A percentile compares a stretch with the other conserved stretches of the same genome.
Conservation (phyloP, 2,888 invertebrate species). For the Rhagonycha lutea region DNA sequence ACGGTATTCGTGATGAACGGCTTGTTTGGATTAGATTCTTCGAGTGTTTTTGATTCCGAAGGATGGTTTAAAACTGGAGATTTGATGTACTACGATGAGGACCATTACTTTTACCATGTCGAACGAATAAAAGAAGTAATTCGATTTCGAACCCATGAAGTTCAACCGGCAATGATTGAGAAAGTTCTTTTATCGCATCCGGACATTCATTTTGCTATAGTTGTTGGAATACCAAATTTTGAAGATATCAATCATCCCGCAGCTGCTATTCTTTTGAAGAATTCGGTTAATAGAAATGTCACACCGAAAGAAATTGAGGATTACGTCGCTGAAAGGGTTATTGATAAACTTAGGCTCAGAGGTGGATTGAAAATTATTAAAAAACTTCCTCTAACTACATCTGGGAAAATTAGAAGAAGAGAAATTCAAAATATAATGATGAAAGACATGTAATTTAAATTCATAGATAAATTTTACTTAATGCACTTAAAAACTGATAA, state of each 20-base stretch:
- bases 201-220: constrained; percentile 76
- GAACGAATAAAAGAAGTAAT: constrained; percentile 57
- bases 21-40: constrained; percentile 56
- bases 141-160: constrained; percentile 57
- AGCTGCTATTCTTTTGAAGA: constrained; percentile 42
- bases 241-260: constrained; percentile 72
- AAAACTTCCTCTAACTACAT: constrained; percentile 26
- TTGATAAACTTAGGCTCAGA: constrained; percentile 31
- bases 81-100: constrained; percentile 55
- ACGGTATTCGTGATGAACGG: constrained; percentile 48
- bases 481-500: too few relatives aligned
- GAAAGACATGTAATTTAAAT: background rate
- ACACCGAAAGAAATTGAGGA: constrained; percentile 18
- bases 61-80: constrained; percentile 59
- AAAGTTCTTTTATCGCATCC: constrained; percentile 70
- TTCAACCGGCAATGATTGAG: constrained; percentile 81
- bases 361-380: constrained; percentile 34
- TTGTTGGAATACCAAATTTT: constrained; percentile 74
- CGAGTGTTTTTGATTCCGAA: constrained; percentile 50
- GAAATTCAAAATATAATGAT: background rate
- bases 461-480: too few relatives aligned
- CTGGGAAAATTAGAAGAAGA: constrained; percentile 28
- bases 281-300: background rate
- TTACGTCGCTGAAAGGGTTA: constrained; percentile 31
- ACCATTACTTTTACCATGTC: constrained; percentile 54